Evolutionary conservation across 2,113 vertebrate genomes (phyloP).

Genomic region (Hippolais icterina): DNA sequence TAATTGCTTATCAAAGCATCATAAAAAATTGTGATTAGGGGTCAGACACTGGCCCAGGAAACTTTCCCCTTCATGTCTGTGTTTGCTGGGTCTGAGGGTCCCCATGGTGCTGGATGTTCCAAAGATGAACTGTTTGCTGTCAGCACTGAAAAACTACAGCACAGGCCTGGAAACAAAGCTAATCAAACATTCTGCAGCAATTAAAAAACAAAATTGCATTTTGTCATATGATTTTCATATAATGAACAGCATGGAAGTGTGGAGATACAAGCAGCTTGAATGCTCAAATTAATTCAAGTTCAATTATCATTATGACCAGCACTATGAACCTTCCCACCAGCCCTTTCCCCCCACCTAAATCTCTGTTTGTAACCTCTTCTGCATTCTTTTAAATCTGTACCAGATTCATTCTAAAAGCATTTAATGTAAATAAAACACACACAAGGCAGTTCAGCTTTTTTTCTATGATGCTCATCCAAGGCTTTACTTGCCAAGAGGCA

Average conservation of each 20-base stretch:
- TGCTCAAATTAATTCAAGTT: not conserved
- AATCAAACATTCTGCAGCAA: not conserved
- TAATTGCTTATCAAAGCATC: not conserved
- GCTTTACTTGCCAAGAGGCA: conserved; percentile 21
- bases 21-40: not conserved
- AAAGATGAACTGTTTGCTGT: not conserved
- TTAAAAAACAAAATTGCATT: not conserved
- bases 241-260: not conserved
- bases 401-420: not conserved
- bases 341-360: not conserved
- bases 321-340: not conserved
- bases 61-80: not conserved
- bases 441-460: not conserved
- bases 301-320: not conserved
- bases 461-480: not conserved
- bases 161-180: not conserved
- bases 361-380: not conserved
- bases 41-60: not conserved
- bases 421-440: not conserved
- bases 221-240: not conserved
- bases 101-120: fast-evolving
- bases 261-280: not conserved
- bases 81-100: not conserved
- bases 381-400: not conserved
- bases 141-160: not conserved